Evolutionary conservation across 2,113 vertebrate species (phyloP), one percentile per base, ranked within the genome.

Genomic region (Telmatochromis brichardi): DNA sequence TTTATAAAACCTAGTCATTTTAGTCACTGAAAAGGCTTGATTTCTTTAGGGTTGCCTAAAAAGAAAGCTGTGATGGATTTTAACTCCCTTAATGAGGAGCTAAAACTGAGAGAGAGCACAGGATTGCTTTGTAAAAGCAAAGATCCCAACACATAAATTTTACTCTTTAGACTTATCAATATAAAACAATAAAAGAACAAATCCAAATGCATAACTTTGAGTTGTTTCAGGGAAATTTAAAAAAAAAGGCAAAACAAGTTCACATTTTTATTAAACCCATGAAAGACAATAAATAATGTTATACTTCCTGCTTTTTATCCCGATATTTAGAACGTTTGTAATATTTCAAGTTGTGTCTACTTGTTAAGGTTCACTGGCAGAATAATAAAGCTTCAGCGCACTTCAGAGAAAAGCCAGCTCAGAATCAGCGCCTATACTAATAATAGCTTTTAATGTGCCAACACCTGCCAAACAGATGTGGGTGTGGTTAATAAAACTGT

Each of bases 381-480:
- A 35, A 40, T 17, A 71, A 76, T 28, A 47, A 76, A 47, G 40
- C 14, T 6, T 76, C 23, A 28, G 68, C 4, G 15, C 68, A 47
- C 71, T 76, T 50, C 42, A 76, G 23, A 50, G 42, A 47, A 47
- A 76, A 19, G 42, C 68, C 42, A 28, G 71, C 40, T 47, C 23
- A 0, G 23, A 42, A 19, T 76, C 42, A 76, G 23, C 5, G 65
- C 42, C 11, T 31, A 3, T 15, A 26, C 54, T 86, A 90, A 89
- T 87, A 88, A 87, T 82, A 89, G 63, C 31, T 60, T 80, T 73
- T 23, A 33, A 51, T 57, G 60, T 60, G 37, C 60, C 89, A 73
- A 53, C 90, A 93, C 86, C 84, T 92, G 90, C 55, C 60, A 2
- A 17, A 13, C 89, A 92, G 81, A 92, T 94, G 91, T 55, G 79